Conservation (phyloP, 2,797 vertebrate genomes). For the Macropodus opercularis region DNA sequence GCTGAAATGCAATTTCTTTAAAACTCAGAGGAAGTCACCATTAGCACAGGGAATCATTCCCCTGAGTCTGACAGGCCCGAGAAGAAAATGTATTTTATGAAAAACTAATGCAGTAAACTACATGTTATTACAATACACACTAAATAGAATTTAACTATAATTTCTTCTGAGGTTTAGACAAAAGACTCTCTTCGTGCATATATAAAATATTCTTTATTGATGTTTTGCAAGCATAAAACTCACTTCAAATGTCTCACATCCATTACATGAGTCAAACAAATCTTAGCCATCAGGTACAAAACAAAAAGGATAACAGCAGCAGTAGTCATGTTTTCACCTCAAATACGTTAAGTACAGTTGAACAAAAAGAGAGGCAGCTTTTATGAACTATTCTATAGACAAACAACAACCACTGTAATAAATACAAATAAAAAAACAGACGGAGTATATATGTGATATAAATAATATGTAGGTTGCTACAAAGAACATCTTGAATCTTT, state of each 20-base stretch:
- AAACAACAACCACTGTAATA: slow-evolving; percentile 74
- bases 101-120: background rate
- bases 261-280: slow-evolving; percentile 30
- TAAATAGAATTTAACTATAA: background rate
- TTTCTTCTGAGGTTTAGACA: background rate
- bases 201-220: slow-evolving; percentile 85
- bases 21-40: slow-evolving; percentile 27
- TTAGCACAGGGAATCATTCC: slow-evolving; percentile 26
- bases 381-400: slow-evolving; percentile 57
- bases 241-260: slow-evolving; percentile 38
- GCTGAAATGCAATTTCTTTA: slow-evolving; percentile 27
- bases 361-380: slow-evolving; percentile 64
- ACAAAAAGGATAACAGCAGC: slow-evolving; percentile 63
- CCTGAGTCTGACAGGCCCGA: background rate
- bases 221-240: slow-evolving; percentile 77
- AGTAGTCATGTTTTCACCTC: slow-evolving; percentile 67
- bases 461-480: slow-evolving; percentile 70
- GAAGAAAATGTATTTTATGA: background rate
- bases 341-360: slow-evolving; percentile 62
- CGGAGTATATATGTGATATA: slow-evolving; percentile 67
- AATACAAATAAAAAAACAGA: slow-evolving; percentile 81
- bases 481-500: slow-evolving; percentile 45
- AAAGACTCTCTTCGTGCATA: slow-evolving; percentile 50
- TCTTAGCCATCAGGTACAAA: slow-evolving; percentile 48
- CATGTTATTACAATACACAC: no score